Evolutionary conservation across 2,113 vertebrate genomes (phyloP).

Genomic region (Periophthalmus modestus): DNA sequence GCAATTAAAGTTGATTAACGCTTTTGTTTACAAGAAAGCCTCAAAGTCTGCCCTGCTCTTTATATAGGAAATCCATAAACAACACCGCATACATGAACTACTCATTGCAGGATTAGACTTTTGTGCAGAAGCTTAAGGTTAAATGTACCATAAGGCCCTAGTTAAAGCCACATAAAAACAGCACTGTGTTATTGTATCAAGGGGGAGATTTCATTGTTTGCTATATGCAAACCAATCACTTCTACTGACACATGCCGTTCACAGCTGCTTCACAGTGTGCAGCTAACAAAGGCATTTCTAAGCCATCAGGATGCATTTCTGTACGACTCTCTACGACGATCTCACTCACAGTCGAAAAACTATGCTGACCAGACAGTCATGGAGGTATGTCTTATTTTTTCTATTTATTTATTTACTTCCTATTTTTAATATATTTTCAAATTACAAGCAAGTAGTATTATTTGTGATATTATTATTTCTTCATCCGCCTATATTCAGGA

Average conservation of each 20-base stretch:
- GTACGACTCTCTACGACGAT: slow-evolving; percentile 19
- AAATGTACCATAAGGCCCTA: slow-evolving; percentile 20
- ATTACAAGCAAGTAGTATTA: neutral
- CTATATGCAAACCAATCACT: slow-evolving; percentile 43
- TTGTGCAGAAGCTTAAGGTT: slow-evolving; percentile 3
- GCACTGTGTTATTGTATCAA: slow-evolving; percentile 39
- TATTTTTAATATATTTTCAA: too few relatives aligned
- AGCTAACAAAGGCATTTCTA: slow-evolving; percentile 33
- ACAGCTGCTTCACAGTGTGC: slow-evolving; percentile 37
- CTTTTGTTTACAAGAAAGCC: slow-evolving; percentile 59
- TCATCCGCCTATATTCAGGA: neutral
- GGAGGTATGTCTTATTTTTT: neutral
- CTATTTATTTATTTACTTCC: too few relatives aligned
- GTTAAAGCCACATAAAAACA: slow-evolving; percentile 43
- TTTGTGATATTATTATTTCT: too few relatives aligned
- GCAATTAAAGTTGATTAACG: slow-evolving; percentile 59
- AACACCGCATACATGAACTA: slow-evolving; percentile 37
- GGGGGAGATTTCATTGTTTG: slow-evolving; percentile 53
- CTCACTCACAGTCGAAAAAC: neutral
- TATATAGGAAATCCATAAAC: slow-evolving; percentile 53
- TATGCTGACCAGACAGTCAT: neutral
- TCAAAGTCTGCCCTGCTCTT: slow-evolving; percentile 47
- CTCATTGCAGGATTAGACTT: slow-evolving; percentile 22
- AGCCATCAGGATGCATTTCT: slow-evolving; percentile 37
- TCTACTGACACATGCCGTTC: slow-evolving; percentile 35